A percentile compares a stretch with the other conserved stretches of the same genome.
phyloP scores from a whole-genome alignment of 2,888 invertebrate genomes.

The Epirrhoe alternata region DNA sequence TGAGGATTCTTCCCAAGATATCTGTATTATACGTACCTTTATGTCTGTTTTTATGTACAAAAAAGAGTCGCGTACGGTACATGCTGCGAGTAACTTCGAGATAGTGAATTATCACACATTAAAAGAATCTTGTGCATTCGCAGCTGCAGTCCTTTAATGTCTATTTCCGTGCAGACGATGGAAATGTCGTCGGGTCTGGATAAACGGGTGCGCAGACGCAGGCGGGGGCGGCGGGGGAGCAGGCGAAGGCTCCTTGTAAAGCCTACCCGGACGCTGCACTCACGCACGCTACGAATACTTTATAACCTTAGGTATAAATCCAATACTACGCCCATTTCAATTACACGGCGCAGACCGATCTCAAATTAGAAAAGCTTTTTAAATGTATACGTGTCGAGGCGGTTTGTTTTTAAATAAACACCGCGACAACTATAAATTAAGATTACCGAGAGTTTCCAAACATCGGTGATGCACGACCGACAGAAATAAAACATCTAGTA shows the following conservation, averaged over 20 bases:
- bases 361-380: constrained; percentile 46
- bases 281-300: constrained; percentile 63
- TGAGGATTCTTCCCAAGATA: constrained; percentile 54
- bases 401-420: constrained; percentile 53
- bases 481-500: constrained; percentile 53
- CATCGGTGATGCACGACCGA: constrained; percentile 52
- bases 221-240: constrained; percentile 36
- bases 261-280: constrained; percentile 71
- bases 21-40: constrained; percentile 38
- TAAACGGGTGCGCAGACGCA: constrained; percentile 73
- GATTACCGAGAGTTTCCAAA: constrained; percentile 62
- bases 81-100: constrained; percentile 51
- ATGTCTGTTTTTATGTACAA: constrained; percentile 32
- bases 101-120: constrained; percentile 79
- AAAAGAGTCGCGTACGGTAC: constrained; percentile 46
- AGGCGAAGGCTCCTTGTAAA: constrained; percentile 60
- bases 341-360: constrained; percentile 54
- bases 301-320: constrained; percentile 70
- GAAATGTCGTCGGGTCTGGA: constrained; percentile 74
- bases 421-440: constrained; percentile 55
- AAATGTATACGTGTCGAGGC: constrained; percentile 29
- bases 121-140: constrained; percentile 70
- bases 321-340: constrained; percentile 70
- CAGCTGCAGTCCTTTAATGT: constrained; percentile 74
- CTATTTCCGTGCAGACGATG: constrained; percentile 76